These are phyloP conservation scores for Parnassius mnemosyne DNA, from an alignment of 2,888 invertebrate species.

Conservation along the genomic window DNA sequence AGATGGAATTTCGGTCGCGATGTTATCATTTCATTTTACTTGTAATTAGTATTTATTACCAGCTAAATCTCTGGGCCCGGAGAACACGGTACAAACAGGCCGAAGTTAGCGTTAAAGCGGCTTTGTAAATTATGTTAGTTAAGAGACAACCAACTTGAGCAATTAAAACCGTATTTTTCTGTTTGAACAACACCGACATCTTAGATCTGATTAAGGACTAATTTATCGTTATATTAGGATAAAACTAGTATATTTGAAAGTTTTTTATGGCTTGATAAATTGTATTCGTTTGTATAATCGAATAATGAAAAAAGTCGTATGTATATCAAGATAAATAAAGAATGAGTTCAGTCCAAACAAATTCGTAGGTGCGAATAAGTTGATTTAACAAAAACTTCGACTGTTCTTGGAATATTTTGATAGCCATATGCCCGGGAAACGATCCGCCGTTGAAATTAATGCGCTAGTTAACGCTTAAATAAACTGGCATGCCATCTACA, in stretches of 20 bases:
- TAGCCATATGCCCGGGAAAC: constrained; percentile 65
- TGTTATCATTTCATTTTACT: constrained; percentile 75
- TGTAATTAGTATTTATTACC: constrained; percentile 79
- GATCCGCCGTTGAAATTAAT: constrained; percentile 64
- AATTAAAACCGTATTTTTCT: constrained; percentile 66
- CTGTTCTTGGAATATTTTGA: constrained; percentile 63
- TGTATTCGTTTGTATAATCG: constrained; percentile 17
- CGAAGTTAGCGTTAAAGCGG: constrained; percentile 65
- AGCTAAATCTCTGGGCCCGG: constrained; percentile 47
- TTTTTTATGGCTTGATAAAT: constrained; percentile 28
- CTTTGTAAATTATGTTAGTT: constrained; percentile 66
- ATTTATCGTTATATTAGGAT: constrained; percentile 59
- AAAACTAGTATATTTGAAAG: constrained; percentile 35
- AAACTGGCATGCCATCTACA: constrained; percentile 49
- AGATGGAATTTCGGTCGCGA: constrained; percentile 65
- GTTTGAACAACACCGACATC: constrained; percentile 56
- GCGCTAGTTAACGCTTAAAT: constrained; percentile 72
- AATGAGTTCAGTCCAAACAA: constrained; percentile 54
- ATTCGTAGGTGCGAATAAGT: constrained; percentile 59
- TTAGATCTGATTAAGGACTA: constrained; percentile 56
- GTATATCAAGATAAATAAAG: constrained; percentile 9
- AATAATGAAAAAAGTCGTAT: not conserved
- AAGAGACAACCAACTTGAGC: constrained; percentile 64
- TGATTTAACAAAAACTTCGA: constrained; percentile 43
- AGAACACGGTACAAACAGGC: constrained; percentile 40